A percentile compares a stretch with the other conserved stretches of the same genome.
Conservation (phyloP, 2,888 invertebrate genomes). For the Microctonus hyperodae region DNA sequence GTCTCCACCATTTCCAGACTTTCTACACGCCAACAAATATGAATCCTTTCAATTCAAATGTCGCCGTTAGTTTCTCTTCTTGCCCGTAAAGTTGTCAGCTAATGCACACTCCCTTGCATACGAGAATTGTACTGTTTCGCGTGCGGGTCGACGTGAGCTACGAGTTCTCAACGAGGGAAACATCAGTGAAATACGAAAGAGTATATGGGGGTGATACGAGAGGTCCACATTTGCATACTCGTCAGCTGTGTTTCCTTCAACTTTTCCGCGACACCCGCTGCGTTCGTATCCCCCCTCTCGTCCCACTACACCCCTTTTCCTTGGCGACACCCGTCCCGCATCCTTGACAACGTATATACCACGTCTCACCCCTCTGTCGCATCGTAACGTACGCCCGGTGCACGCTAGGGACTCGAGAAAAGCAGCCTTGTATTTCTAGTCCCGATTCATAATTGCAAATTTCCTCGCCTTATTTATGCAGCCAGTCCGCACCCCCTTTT, state of each 20-base stretch:
- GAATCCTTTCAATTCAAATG: constrained; percentile 17
- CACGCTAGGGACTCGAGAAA: constrained; percentile 43
- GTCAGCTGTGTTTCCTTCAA: constrained; percentile 46
- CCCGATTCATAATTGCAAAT: constrained; percentile 64
- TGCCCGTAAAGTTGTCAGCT: constrained; percentile 48
- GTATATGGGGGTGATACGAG: constrained; percentile 34
- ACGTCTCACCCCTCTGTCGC: constrained; percentile 6
- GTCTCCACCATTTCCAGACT: neutral
- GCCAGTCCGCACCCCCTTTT: constrained; percentile 41
- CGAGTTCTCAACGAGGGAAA: constrained; percentile 17
- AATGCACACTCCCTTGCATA: constrained; percentile 53
- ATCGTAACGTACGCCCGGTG: constrained; percentile 25
- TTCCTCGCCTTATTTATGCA: constrained; percentile 63
- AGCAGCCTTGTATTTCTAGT: constrained; percentile 60
- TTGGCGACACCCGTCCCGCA: constrained; percentile 32
- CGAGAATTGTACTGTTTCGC: constrained; percentile 56
- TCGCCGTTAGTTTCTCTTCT: constrained; percentile 36
- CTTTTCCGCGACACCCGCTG: constrained; percentile 55
- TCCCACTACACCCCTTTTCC: constrained; percentile 28
- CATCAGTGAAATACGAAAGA: constrained; percentile 30
- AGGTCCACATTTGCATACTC: constrained; percentile 57
- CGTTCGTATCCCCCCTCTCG: constrained; percentile 27
- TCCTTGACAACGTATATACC: constrained; percentile 36
- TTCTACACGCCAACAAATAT: neutral
- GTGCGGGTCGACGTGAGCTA: constrained; percentile 35